A percentile compares a stretch with the other conserved stretches of the same genome.
phyloP scores from a whole-genome alignment of 2,113 vertebrate species.

The Murina feae region DNA sequence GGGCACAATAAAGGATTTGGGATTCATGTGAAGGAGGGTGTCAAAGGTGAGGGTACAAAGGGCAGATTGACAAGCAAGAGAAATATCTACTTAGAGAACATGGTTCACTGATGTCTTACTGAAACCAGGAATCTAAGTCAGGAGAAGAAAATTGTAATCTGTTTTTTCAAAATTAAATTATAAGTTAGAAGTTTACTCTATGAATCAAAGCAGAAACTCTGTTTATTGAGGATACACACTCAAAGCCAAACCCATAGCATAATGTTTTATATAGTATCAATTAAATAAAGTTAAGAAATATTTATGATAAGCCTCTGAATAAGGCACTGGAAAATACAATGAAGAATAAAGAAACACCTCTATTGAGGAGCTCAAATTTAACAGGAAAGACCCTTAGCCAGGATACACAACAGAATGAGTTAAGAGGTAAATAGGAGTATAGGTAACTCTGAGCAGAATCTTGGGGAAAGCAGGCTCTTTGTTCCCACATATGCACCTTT shows the following conservation, averaged over 20 bases:
- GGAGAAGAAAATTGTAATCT: background rate
- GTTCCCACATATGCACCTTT: too few relatives aligned
- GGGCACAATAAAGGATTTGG: background rate
- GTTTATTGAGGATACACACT: background rate
- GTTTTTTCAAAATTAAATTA: background rate
- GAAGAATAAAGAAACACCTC: background rate
- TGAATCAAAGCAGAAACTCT: background rate
- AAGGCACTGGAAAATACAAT: rapidly evolving
- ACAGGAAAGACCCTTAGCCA: too few relatives aligned
- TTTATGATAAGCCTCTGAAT: background rate
- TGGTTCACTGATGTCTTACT: background rate
- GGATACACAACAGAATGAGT: rapidly evolving
- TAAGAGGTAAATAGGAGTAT: too few relatives aligned
- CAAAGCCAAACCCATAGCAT: background rate
- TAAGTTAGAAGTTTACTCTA: background rate
- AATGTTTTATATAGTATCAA: rapidly evolving
- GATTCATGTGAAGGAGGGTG: rapidly evolving
- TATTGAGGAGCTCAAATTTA: background rate
- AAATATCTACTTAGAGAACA: background rate
- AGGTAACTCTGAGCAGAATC: rapidly evolving
- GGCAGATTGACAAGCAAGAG: too few relatives aligned
- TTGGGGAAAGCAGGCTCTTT: background rate
- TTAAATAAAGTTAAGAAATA: background rate
- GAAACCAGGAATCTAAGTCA: background rate
- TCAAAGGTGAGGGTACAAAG: too few relatives aligned